Evolutionary conservation across 2,888 invertebrate genomes (phyloP).

Genomic region (Entomobrya multifasciata): DNA sequence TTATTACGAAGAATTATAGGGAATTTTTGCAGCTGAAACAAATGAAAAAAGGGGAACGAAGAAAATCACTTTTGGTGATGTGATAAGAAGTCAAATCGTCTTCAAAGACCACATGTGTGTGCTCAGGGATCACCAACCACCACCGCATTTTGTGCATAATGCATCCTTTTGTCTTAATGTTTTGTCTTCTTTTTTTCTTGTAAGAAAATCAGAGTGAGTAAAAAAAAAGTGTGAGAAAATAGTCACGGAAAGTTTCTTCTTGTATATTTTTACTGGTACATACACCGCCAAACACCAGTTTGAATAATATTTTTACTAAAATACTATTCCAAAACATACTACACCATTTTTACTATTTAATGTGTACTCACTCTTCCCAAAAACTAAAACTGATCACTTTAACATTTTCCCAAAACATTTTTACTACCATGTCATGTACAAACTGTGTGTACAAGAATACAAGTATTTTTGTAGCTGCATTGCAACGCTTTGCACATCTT

Average conservation of each 20-base stretch:
- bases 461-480: no score
- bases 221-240: conserved; percentile 57
- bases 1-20: conserved; percentile 38
- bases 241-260: conserved; percentile 39
- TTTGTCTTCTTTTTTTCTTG: not conserved
- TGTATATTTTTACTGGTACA: conserved; percentile 59
- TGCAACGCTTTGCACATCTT: no score
- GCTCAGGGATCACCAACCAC: not conserved
- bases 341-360: no score
- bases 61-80: not conserved
- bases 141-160: no score
- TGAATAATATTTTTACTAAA: no score
- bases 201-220: conserved; percentile 34
- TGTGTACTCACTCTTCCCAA: no score
- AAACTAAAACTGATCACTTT: conserved; percentile 36
- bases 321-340: no score
- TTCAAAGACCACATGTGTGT: conserved; percentile 55
- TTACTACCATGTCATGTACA: no score
- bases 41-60: conserved; percentile 1
- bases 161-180: no score
- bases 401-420: conserved; percentile 1
- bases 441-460: no score
- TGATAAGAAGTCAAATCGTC: no score
- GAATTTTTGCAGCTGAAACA: conserved; percentile 48
- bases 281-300: no score